These are phyloP conservation scores for Epirrita christyi DNA, from an alignment of 2,888 invertebrate genomes.

Conservation along the genomic window DNA sequence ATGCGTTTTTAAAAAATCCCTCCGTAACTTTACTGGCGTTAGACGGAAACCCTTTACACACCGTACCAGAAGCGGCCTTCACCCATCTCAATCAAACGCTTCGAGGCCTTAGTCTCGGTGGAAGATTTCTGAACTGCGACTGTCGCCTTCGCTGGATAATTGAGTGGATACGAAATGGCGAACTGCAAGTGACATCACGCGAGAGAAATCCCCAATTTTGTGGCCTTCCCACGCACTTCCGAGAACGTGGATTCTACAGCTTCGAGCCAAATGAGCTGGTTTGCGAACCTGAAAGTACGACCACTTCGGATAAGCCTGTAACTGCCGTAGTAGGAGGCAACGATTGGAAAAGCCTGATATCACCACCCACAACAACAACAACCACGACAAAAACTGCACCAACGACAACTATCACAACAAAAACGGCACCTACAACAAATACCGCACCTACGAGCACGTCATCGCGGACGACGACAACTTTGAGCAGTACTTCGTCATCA, in stretches of 20 bases:
- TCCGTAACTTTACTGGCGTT: constrained; percentile 94
- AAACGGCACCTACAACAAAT: constrained; percentile 48
- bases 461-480: constrained; percentile 31
- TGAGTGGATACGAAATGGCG: constrained; percentile 94
- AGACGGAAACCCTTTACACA: constrained; percentile 95
- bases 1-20: constrained; percentile 92
- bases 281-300: constrained; percentile 79
- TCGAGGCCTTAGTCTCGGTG: constrained; percentile 94
- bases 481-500: constrained; percentile 25
- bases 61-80: constrained; percentile 92
- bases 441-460: constrained; percentile 15
- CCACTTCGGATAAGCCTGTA: constrained; percentile 54
- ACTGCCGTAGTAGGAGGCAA: constrained; percentile 44
- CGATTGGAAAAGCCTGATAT: constrained; percentile 56
- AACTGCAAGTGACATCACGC: constrained; percentile 95
- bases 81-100: constrained; percentile 92
- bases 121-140: constrained; percentile 94
- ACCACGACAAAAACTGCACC: constrained; percentile 51
- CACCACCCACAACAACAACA: constrained; percentile 47
- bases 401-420: constrained; percentile 43
- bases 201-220: constrained; percentile 97
- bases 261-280: constrained; percentile 91
- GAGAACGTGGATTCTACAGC: constrained; percentile 94
- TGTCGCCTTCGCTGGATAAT: constrained; percentile 95
- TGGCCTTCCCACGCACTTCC: constrained; percentile 91